Evolutionary conservation across 2,888 invertebrate genomes (phyloP).

Genomic region (Cryptus viduatorius): DNA sequence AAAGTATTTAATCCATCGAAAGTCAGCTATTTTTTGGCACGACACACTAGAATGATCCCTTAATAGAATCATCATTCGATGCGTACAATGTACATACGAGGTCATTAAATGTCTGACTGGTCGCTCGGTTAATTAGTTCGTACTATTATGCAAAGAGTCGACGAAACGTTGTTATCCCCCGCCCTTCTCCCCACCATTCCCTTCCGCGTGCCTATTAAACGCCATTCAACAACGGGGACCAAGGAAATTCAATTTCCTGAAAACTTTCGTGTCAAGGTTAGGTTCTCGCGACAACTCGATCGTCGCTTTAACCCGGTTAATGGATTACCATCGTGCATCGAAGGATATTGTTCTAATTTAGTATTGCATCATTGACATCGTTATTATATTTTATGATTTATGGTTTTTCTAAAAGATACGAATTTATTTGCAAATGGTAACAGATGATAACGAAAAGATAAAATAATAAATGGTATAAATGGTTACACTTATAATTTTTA

Average conservation of each 20-base stretch:
- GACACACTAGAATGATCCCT: neutral
- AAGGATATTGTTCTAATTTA: neutral
- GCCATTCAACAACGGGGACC: conserved; percentile 49
- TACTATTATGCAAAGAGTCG: conserved; percentile 29
- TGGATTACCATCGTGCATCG: conserved; percentile 25
- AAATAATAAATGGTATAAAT: too few relatives aligned
- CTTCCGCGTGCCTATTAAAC: conserved; percentile 51
- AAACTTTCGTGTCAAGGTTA: conserved; percentile 56
- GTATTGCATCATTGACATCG: neutral
- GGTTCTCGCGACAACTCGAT: conserved; percentile 31
- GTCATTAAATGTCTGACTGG: conserved; percentile 34
- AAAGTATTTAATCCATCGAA: neutral
- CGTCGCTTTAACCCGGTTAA: conserved; percentile 28
- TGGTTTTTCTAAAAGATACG: too few relatives aligned
- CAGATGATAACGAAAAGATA: too few relatives aligned
- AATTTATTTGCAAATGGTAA: too few relatives aligned
- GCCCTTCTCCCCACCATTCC: too few relatives aligned
- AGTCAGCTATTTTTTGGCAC: neutral
- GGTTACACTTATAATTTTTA: neutral
- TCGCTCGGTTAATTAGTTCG: conserved; percentile 34
- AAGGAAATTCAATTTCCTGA: conserved; percentile 65
- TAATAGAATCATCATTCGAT: neutral
- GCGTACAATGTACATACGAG: neutral
- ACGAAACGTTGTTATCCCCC: conserved; percentile 16
- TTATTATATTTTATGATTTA: neutral